These are phyloP conservation scores for Xanthorhoe spadicearia DNA, from an alignment of 2,888 invertebrate species.

Conservation along the genomic window DNA sequence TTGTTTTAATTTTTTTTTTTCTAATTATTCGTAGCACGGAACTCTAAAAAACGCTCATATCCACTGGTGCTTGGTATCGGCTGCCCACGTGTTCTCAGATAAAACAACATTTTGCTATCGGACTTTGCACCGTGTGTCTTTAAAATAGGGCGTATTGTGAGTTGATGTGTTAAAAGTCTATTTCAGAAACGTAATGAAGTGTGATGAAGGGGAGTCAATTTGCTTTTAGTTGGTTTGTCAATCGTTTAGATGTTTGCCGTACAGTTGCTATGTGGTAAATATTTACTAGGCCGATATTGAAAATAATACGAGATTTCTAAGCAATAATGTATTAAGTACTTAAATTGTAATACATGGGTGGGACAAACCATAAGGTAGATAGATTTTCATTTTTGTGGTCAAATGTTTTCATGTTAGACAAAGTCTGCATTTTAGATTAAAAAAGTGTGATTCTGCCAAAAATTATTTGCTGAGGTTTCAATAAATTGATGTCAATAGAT, in stretches of 20 bases:
- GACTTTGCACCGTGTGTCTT: slow-evolving; percentile 1
- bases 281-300: background rate
- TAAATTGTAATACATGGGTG: too few species aligned
- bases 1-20: too few species aligned
- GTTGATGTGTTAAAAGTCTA: slow-evolving; percentile 8
- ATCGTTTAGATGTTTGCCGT: slow-evolving; percentile 11
- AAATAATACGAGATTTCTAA: background rate
- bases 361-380: too few species aligned
- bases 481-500: background rate
- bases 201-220: slow-evolving; percentile 28
- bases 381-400: too few species aligned
- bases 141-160: background rate
- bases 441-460: too few species aligned
- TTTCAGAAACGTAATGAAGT: slow-evolving; percentile 25
- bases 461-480: background rate
- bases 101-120: slow-evolving; percentile 9
- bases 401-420: too few species aligned
- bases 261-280: slow-evolving; percentile 2
- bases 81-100: slow-evolving; percentile 22
- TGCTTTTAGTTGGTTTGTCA: slow-evolving; percentile 26
- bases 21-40: too few species aligned
- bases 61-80: slow-evolving; percentile 20
- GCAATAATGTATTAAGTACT: background rate
- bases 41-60: slow-evolving; percentile 2
- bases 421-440: too few species aligned